Base-by-base conservation (phyloP, 2,113 vertebrate species). In the Calidris pygmaea region DNA sequence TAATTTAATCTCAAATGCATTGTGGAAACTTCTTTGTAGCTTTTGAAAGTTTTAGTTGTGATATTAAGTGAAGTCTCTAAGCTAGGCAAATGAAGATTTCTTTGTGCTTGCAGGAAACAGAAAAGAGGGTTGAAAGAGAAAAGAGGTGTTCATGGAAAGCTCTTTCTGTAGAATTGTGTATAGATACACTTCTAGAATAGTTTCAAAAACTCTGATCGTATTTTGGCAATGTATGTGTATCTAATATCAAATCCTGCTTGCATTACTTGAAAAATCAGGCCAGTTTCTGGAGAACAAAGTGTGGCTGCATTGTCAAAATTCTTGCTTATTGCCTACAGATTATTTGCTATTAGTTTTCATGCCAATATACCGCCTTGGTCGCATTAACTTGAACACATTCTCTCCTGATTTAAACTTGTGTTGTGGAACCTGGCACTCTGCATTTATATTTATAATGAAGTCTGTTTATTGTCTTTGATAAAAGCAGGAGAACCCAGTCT, bases 401-500 rank as follows among this genome's bases (percentile, higher is more conserved):
- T 81, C 80, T 79, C 55, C 41, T 89, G 45, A 65, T 89, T 91
- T 76, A 41, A 73, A 41, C 24, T 78, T 39, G 22, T 56, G n/a
- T 34, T 71, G 82, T 79, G 48, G 71, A 96, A 68, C n/a, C 6
- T 17, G 39, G 58, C 17, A 24, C 53, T 66, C 60, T 81, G 66
- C 73, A 24, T 92, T 85, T 87, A 48, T 94, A 72, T 87, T 95
- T 89, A 41, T 91, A 62, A 90, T 41, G 10, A 89, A 91, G 71
- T 82, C 76, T 95, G 47, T 92, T 92, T 93, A 56, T 78, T 71
- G 35, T 74, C 74, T 85, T 74, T 77, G 91, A 88, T 92, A 78
- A 84, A 93, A 92, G 43, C 52, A 88, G 65, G 52, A 89, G 67
- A 88, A 26, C 10, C 9, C 48, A 62, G 53, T 21, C 67, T 82